A percentile compares a stretch with the other conserved stretches of the same genome.
phyloP scores from a whole-genome alignment of 2,888 invertebrate species.

The Asteroscopus sphinx region DNA sequence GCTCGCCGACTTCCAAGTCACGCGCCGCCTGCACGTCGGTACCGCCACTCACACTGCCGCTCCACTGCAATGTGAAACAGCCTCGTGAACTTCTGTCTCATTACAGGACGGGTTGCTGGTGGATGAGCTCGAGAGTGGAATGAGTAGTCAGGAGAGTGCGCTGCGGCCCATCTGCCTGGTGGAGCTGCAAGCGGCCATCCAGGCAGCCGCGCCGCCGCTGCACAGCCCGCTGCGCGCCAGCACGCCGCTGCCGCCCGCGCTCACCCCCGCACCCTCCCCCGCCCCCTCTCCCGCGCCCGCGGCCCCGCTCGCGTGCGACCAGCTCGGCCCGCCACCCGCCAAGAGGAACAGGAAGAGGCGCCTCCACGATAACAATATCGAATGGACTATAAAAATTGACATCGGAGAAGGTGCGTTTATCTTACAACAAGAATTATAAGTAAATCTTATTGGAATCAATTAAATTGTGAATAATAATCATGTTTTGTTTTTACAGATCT shows the following conservation, averaged over 20 bases:
- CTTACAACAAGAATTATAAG: too few species aligned
- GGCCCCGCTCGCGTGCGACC: background rate
- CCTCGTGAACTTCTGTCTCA: background rate
- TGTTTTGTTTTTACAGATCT: slow-evolving; percentile 46
- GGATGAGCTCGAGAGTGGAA: slow-evolving; percentile 70
- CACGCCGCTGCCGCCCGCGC: slow-evolving; percentile 42
- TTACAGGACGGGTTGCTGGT: slow-evolving; percentile 75
- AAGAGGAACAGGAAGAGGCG: slow-evolving; percentile 66
- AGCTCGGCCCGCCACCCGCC: background rate
- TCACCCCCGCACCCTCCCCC: slow-evolving; percentile 24
- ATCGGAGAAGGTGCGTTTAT: slow-evolving; percentile 62
- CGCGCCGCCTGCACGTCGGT: slow-evolving; percentile 74
- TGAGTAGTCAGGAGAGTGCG: slow-evolving; percentile 21
- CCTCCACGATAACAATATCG: slow-evolving; percentile 45
- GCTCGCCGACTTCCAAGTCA: slow-evolving; percentile 77
- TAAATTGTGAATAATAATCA: background rate
- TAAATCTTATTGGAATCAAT: background rate
- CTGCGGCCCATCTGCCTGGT: slow-evolving; percentile 70
- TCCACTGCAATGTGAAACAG: background rate
- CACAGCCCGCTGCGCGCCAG: slow-evolving; percentile 30
- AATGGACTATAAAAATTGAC: slow-evolving; percentile 53
- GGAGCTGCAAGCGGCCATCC: slow-evolving; percentile 79
- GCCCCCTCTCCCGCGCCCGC: slow-evolving; percentile 2
- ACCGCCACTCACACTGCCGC: background rate
- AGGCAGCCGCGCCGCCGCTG: slow-evolving; percentile 66